A percentile compares a stretch with the other conserved stretches of the same genome.
phyloP scores from a whole-genome alignment of 1,140 invertebrate genomes.

The Drosophila ercepeae region DNA sequence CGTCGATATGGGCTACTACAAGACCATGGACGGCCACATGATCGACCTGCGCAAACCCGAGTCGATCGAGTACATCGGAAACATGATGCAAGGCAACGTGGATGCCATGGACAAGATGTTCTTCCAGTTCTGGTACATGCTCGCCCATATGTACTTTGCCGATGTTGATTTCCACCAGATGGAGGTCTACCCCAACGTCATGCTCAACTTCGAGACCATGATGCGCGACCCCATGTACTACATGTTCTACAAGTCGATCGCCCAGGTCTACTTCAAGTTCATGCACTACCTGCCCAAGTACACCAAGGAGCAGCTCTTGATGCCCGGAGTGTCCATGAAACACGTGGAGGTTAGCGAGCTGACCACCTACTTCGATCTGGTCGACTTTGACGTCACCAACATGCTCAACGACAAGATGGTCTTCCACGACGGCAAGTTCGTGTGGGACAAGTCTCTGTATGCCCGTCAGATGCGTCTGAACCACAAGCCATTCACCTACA shows the following conservation, averaged over 20 bases:
- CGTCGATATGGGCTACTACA: constrained; percentile 87
- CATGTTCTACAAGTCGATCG: constrained; percentile 86
- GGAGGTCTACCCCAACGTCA: constrained; percentile 84
- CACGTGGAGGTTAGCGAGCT: constrained; percentile 85
- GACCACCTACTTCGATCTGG: constrained; percentile 80
- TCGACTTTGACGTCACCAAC: constrained; percentile 78
- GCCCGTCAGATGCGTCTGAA: constrained; percentile 87
- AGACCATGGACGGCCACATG: constrained; percentile 84
- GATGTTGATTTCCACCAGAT: constrained; percentile 76
- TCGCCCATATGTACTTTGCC: constrained; percentile 72
- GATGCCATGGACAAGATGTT: constrained; percentile 84
- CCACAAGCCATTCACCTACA: constrained; percentile 84
- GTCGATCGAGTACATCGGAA: constrained; percentile 85
- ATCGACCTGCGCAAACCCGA: constrained; percentile 84
- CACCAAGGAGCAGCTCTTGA: constrained; percentile 85
- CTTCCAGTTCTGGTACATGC: constrained; percentile 83
- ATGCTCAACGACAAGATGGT: constrained; percentile 82
- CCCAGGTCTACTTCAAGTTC: constrained; percentile 85
- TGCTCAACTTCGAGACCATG: constrained; percentile 86
- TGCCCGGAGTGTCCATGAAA: constrained; percentile 86
- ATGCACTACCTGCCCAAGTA: constrained; percentile 87
- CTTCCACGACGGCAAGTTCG: constrained; percentile 75
- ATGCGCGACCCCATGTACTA: constrained; percentile 88
- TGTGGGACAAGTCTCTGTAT: constrained; percentile 82
- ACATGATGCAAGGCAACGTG: constrained; percentile 85